phyloP scores from a whole-genome alignment of 2,113 vertebrate genomes.

The Spilogale gracilis region DNA sequence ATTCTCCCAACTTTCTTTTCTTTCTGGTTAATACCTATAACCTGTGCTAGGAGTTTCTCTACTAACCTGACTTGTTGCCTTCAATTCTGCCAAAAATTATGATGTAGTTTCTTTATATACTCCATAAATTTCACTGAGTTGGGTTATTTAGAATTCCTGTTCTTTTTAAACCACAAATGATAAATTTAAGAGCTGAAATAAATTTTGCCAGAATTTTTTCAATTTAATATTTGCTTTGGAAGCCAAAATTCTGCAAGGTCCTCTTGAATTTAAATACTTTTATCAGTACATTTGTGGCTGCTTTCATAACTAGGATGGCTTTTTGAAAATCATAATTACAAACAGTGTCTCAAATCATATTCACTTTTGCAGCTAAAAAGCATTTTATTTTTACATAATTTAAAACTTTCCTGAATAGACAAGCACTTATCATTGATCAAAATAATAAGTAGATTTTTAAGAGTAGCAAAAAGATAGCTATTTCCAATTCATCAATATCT shows the following conservation, averaged over 20 bases:
- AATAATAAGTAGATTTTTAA: background rate
- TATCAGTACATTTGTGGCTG: background rate
- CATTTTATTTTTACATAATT: background rate
- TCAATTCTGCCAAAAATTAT: background rate
- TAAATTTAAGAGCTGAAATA: constrained; percentile 3
- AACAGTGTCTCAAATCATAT: background rate
- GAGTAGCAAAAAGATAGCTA: background rate
- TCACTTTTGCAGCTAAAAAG: background rate
- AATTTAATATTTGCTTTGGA: background rate
- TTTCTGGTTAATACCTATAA: background rate
- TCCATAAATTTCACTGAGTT: background rate
- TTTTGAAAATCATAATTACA: background rate
- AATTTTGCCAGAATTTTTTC: background rate
- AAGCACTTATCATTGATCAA: background rate
- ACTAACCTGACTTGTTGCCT: background rate
- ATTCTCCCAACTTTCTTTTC: background rate
- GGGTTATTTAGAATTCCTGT: background rate
- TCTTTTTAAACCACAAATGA: background rate
- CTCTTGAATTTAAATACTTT: background rate
- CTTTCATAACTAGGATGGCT: background rate
- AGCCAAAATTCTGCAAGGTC: background rate
- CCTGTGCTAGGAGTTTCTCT: background rate
- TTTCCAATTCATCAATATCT: background rate
- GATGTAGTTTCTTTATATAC: background rate
- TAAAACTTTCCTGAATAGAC: constrained; percentile 2